Evolutionary conservation across 2,888 invertebrate species (phyloP).

Genomic region (Xestoiulus laeticollis): DNA sequence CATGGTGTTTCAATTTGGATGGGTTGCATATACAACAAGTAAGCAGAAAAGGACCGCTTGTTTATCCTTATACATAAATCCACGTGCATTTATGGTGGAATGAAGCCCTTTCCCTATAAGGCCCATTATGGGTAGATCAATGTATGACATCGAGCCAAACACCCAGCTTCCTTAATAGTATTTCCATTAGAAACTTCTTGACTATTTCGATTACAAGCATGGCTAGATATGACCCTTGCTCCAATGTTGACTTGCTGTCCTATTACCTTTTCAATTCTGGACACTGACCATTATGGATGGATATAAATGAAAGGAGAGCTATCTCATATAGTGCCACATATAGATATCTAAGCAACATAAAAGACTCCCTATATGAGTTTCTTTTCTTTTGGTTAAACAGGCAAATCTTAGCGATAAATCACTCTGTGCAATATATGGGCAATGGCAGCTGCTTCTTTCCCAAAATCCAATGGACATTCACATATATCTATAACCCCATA

Average conservation of each 20-base stretch:
- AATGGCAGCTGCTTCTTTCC: conserved; percentile 21
- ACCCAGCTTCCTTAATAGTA: neutral
- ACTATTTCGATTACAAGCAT: conserved; percentile 28
- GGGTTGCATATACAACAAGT: too few relatives aligned
- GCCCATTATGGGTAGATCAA: neutral
- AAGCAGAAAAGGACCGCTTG: too few relatives aligned
- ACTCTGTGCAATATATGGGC: conserved; percentile 23
- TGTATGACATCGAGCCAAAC: neutral
- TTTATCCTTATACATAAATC: too few relatives aligned
- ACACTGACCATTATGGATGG: neutral
- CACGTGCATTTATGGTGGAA: too few relatives aligned
- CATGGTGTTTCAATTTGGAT: too few relatives aligned
- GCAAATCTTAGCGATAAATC: conserved; percentile 52
- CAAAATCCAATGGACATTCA: conserved; percentile 5
- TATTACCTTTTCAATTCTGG: conserved; percentile 33
- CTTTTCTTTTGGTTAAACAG: conserved; percentile 48
- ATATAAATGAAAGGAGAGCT: conserved; percentile 25
- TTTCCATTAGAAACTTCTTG: conserved; percentile 37
- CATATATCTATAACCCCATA: neutral
- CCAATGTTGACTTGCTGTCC: conserved; percentile 23
- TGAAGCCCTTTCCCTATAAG: too few relatives aligned
- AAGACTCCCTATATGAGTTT: conserved; percentile 15
- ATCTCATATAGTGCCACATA: conserved; percentile 6
- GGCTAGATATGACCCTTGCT: conserved; percentile 2
- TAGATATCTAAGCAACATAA: conserved; percentile 43